phyloP scores from a whole-genome alignment of 2,113 vertebrate species.

The Sebastes fasciatus region DNA sequence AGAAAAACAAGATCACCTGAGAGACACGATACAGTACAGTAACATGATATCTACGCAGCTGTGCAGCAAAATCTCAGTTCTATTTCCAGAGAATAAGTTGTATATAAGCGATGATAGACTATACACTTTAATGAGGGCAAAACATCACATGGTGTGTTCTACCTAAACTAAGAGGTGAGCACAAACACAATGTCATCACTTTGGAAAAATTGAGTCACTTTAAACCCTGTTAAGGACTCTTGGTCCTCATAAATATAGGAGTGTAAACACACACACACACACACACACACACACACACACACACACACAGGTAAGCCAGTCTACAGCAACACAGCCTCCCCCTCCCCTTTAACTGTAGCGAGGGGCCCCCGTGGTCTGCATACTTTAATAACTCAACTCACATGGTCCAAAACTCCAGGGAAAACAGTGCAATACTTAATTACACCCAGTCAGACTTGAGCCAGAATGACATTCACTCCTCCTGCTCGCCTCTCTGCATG shows the following conservation, averaged over 20 bases:
- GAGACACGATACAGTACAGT: not conserved
- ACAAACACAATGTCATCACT: not conserved
- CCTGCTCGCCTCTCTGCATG: conserved; percentile 28
- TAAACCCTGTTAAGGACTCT: not conserved
- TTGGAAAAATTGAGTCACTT: conserved; percentile 4
- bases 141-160: not conserved
- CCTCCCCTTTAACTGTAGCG: conserved; percentile 51
- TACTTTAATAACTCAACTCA: conserved; percentile 80
- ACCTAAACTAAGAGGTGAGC: not conserved
- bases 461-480: conserved; percentile 65
- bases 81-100: not conserved
- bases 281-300: conserved; percentile 13
- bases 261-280: conserved; percentile 22
- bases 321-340: conserved; percentile 34
- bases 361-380: conserved; percentile 75
- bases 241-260: conserved; percentile 4
- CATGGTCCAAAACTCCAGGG: conserved; percentile 68
- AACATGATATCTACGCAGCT: not conserved
- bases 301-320: conserved; percentile 62
- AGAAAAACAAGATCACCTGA: not conserved
- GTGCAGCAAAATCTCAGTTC: not conserved
- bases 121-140: not conserved
- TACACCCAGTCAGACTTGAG: conserved; percentile 69
- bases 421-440: conserved; percentile 72
- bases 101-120: not conserved